phyloP scores from a whole-genome alignment of 2,888 invertebrate species.

The Hanleya hanleyi region DNA sequence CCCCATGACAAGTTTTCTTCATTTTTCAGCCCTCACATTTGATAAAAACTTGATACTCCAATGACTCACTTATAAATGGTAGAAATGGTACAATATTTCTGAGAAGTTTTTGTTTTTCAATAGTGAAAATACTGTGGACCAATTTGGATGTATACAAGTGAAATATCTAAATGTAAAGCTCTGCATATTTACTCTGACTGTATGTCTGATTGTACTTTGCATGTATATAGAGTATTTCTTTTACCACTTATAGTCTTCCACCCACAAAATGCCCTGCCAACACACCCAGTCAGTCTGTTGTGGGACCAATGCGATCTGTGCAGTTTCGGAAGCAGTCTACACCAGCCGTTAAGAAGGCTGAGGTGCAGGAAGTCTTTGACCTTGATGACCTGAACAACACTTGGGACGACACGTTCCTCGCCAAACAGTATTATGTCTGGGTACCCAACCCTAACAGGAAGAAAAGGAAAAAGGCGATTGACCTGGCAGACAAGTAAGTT shows the following conservation, averaged over 20 bases:
- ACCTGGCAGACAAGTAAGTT: not conserved
- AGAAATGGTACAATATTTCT: too few species aligned
- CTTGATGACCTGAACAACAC: conserved; percentile 56
- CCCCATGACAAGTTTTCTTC: too few species aligned
- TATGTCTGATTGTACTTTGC: too few species aligned
- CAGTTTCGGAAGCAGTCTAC: not conserved
- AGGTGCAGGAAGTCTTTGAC: conserved; percentile 68
- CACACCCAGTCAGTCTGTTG: conserved; percentile 23
- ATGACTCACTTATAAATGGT: too few species aligned
- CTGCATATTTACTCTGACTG: too few species aligned
- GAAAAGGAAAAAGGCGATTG: conserved; percentile 7
- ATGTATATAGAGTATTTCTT: not conserved
- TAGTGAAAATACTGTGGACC: too few species aligned
- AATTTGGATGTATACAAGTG: too few species aligned
- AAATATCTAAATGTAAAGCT: too few species aligned
- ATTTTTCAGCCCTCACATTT: too few species aligned
- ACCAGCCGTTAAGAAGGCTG: conserved; percentile 29
- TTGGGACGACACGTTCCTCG: conserved; percentile 66
- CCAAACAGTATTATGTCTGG: conserved; percentile 65
- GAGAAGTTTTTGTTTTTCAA: too few species aligned
- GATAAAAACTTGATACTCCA: too few species aligned
- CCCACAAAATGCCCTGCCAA: conserved; percentile 11
- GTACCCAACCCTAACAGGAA: conserved; percentile 58
- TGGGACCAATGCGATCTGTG: too few species aligned
- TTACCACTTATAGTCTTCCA: conserved; percentile 6